Conservation (phyloP, 2,888 invertebrate genomes). For the Melikaiella ostensackeni region DNA sequence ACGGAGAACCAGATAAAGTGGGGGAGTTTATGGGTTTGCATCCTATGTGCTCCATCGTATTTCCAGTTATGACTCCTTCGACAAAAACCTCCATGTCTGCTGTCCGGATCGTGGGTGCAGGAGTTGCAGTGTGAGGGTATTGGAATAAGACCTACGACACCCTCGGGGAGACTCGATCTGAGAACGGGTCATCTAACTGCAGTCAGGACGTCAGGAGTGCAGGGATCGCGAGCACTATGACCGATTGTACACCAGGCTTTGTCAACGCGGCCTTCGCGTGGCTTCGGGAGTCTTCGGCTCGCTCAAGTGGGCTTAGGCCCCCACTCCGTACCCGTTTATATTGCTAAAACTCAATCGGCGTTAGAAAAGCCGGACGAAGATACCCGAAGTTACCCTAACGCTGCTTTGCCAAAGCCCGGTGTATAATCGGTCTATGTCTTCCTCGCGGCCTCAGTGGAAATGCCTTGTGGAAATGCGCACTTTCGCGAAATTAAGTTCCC, state of each 20-base stretch:
- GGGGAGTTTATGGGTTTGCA: slow-evolving; percentile 74
- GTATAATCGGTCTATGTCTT: no score
- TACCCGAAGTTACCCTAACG: no score
- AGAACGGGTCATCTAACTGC: slow-evolving; percentile 7
- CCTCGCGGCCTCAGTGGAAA: slow-evolving; percentile 43
- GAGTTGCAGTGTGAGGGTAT: slow-evolving; percentile 51
- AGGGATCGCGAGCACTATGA: background rate
- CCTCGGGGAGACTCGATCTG: slow-evolving; percentile 11
- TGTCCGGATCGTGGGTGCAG: slow-evolving; percentile 49
- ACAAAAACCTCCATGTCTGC: slow-evolving; percentile 66
- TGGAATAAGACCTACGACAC: background rate
- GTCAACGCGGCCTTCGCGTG: no score
- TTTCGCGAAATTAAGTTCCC: slow-evolving; percentile 73
- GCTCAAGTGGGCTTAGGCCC: no score
- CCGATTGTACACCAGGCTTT: no score
- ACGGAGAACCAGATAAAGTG: slow-evolving; percentile 54
- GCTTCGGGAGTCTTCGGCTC: no score
- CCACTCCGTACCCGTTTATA: no score
- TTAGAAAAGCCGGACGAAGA: no score
- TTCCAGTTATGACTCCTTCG: slow-evolving; percentile 70
- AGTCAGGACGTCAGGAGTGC: background rate
- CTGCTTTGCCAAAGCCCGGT: no score
- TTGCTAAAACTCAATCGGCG: no score
- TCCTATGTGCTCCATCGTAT: slow-evolving; percentile 73
- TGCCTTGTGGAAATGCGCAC: slow-evolving; percentile 56